phyloP scores from a whole-genome alignment of 2,113 vertebrate genomes.

The Setophaga coronata region DNA sequence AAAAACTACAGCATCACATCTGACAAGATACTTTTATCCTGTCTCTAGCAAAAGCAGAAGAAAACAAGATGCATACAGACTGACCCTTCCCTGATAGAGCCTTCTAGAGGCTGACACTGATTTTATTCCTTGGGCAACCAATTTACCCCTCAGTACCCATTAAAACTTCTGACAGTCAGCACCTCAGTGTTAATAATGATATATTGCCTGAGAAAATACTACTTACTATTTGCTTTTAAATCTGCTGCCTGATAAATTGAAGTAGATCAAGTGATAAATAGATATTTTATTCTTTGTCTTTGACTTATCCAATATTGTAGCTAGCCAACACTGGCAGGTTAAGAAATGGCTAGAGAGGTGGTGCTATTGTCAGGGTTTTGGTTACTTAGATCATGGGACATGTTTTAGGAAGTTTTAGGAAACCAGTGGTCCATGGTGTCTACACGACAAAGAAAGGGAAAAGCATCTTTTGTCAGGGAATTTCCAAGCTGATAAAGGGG shows the following conservation, averaged over 20 bases:
- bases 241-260: not conserved
- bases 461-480: not conserved
- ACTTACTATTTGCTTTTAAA: not conserved
- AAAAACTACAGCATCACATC: not conserved
- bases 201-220: not conserved
- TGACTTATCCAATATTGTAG: accelerated
- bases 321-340: not conserved
- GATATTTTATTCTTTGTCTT: not conserved
- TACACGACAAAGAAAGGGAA: not conserved
- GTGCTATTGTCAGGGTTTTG: not conserved
- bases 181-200: not conserved
- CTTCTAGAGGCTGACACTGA: not conserved
- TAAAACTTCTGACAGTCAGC: not conserved
- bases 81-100: not conserved
- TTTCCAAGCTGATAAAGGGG: not conserved
- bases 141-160: not conserved
- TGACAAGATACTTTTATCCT: not conserved
- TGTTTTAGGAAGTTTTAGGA: not conserved
- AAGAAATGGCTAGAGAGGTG: not conserved
- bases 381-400: not conserved
- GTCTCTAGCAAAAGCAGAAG: not conserved
- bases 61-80: not conserved
- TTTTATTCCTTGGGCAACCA: not conserved
- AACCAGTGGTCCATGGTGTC: accelerated
- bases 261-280: not conserved